These are phyloP conservation scores for Saxidomus purpurata DNA, from an alignment of 1,140 invertebrate species.

Conservation along the genomic window DNA sequence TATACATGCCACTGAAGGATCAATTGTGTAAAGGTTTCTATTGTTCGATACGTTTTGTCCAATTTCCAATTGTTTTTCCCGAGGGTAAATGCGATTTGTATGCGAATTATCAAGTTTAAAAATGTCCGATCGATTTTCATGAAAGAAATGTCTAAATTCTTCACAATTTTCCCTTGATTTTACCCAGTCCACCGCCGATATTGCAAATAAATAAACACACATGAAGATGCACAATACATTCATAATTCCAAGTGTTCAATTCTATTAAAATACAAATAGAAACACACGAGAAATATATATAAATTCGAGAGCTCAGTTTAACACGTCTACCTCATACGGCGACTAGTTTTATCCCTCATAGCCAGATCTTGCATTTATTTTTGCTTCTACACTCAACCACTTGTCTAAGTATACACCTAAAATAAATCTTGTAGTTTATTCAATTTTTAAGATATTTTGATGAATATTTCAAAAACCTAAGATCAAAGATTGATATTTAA, in stretches of 20 bases:
- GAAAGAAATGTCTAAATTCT: constrained; percentile 17
- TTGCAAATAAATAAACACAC: constrained; percentile 22
- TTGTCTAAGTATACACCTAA: too few species aligned
- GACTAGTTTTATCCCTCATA: too few species aligned
- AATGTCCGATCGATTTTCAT: constrained; percentile 27
- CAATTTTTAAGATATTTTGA: too few species aligned
- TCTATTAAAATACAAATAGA: constrained; percentile 11
- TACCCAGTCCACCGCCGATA: constrained; percentile 16
- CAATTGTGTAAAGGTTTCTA: constrained; percentile 19
- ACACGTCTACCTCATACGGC: too few species aligned
- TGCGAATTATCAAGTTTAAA: constrained; percentile 23
- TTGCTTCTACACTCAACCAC: too few species aligned
- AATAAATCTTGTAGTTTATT: too few species aligned
- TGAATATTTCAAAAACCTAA: too few species aligned
- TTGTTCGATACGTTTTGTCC: constrained; percentile 20
- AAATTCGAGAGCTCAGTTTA: too few species aligned
- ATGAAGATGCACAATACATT: constrained; percentile 26
- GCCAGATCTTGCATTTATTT: too few species aligned
- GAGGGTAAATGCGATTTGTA: constrained; percentile 21
- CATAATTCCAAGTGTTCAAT: constrained; percentile 19
- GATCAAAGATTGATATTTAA: too few species aligned
- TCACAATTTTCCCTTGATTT: constrained; percentile 16
- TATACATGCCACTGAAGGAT: constrained; percentile 16
- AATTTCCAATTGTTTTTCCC: constrained; percentile 16
- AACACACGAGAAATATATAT: too few species aligned